Conservation (phyloP, 2,888 invertebrate genomes). For the Drosophila maculinotata region DNA sequence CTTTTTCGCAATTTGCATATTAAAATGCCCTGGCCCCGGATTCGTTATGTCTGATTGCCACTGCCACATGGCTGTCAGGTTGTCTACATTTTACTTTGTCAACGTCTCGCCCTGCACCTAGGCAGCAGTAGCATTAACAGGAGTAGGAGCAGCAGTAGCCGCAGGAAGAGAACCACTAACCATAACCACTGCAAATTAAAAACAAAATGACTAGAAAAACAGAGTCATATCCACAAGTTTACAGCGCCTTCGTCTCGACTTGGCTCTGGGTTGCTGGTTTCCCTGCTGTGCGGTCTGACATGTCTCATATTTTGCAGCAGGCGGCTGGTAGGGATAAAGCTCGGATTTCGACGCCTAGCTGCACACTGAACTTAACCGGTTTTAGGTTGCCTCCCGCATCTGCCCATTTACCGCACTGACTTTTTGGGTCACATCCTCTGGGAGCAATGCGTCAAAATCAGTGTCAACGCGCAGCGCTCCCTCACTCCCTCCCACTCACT, state of each 20-base stretch:
- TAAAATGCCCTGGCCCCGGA: slow-evolving; percentile 55
- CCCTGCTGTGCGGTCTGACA: slow-evolving; percentile 54
- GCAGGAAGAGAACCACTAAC: slow-evolving; percentile 23
- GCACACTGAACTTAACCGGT: slow-evolving; percentile 79
- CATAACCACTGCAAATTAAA: slow-evolving; percentile 58
- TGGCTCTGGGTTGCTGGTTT: slow-evolving; percentile 24
- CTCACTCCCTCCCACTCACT: not conserved
- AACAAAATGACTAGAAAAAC: slow-evolving; percentile 58
- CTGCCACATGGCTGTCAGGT: slow-evolving; percentile 59
- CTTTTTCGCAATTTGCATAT: slow-evolving; percentile 71
- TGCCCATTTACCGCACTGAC: slow-evolving; percentile 78
- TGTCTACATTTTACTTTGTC: slow-evolving; percentile 73
- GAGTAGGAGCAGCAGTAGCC: not conserved
- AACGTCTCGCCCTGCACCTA: slow-evolving; percentile 21
- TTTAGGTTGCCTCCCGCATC: slow-evolving; percentile 67
- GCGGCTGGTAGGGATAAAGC: slow-evolving; percentile 36
- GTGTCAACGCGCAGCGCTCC: slow-evolving; percentile 79
- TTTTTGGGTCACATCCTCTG: slow-evolving; percentile 83
- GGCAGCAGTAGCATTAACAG: not conserved
- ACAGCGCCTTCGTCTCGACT: slow-evolving; percentile 16
- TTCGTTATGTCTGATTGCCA: slow-evolving; percentile 70
- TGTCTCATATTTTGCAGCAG: slow-evolving; percentile 65
- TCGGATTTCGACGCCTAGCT: slow-evolving; percentile 55
- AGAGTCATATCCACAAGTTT: slow-evolving; percentile 37
- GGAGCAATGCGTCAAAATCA: slow-evolving; percentile 83